A percentile compares a stretch with the other conserved stretches of the same genome.
These are phyloP conservation scores for Halyomorpha halys DNA, from an alignment of 1,140 invertebrate genomes.

Conservation along the genomic window DNA sequence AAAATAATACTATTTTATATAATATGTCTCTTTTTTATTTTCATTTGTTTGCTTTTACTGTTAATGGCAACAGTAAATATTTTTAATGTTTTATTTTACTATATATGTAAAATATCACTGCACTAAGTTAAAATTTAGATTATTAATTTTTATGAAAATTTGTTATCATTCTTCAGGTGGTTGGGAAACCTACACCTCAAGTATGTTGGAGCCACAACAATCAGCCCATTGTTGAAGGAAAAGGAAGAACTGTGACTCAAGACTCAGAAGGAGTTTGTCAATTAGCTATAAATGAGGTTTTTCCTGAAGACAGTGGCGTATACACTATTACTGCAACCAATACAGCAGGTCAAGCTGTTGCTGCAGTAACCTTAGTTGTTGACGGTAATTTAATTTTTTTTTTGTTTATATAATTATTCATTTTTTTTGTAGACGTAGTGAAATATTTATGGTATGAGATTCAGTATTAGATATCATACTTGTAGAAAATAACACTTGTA, in stretches of 20 bases:
- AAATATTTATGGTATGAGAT: no score
- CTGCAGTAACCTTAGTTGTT: slow-evolving; percentile 65
- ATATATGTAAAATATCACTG: no score
- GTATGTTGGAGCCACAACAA: slow-evolving; percentile 73
- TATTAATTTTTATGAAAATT: not conserved
- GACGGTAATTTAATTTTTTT: slow-evolving; percentile 56
- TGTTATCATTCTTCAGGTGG: slow-evolving; percentile 34
- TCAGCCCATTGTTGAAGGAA: slow-evolving; percentile 58
- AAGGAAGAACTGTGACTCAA: slow-evolving; percentile 65
- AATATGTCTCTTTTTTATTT: no score
- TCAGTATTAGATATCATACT: no score
- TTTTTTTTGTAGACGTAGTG: no score
- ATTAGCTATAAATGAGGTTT: slow-evolving; percentile 80
- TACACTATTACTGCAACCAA: slow-evolving; percentile 78
- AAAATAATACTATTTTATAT: no score
- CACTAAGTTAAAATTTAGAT: not conserved
- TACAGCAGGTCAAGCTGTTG: slow-evolving; percentile 70
- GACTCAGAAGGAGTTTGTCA: slow-evolving; percentile 68
- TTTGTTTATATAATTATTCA: no score
- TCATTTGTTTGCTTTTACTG: no score
- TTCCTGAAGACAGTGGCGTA: slow-evolving; percentile 83
- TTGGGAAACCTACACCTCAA: slow-evolving; percentile 68
- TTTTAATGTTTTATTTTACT: no score
- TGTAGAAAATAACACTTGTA: no score
- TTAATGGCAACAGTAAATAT: no score